phyloP scores from a whole-genome alignment of 1,140 invertebrate species.

The Drosophila nikananu region DNA sequence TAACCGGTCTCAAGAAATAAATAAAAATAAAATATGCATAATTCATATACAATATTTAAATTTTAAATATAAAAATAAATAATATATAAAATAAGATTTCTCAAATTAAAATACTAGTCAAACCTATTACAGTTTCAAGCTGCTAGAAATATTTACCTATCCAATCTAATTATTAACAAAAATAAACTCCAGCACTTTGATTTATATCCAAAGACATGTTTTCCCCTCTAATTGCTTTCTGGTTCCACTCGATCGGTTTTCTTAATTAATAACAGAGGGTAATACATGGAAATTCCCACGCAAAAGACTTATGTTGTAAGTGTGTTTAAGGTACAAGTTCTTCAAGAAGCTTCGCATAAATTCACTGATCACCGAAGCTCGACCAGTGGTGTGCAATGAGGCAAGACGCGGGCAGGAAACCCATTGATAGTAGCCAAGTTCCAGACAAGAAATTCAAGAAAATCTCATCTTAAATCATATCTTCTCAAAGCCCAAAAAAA shows the following conservation, averaged over 20 bases:
- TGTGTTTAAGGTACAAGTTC: conserved; percentile 36
- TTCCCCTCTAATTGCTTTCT: conserved; percentile 26
- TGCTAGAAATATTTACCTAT: background rate
- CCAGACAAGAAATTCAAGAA: conserved; percentile 53
- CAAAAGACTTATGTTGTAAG: conserved; percentile 45
- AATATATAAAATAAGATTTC: background rate
- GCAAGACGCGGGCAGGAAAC: conserved; percentile 37
- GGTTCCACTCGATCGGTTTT: conserved; percentile 52
- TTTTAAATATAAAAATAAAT: background rate
- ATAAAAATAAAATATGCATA: background rate
- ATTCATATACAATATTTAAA: background rate
- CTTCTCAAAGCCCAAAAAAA: conserved; percentile 3
- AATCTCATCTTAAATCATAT: conserved; percentile 37
- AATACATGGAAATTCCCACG: conserved; percentile 60
- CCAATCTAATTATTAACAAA: background rate
- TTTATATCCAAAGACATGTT: background rate
- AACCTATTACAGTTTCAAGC: background rate
- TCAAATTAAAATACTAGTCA: no score
- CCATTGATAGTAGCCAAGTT: conserved; percentile 36
- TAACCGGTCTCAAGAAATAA: background rate
- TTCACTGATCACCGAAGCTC: conserved; percentile 69
- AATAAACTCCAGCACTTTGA: background rate
- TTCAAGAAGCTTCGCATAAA: conserved; percentile 56
- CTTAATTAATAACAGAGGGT: conserved; percentile 58
- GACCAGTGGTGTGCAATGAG: conserved; percentile 56